Base-by-base conservation (phyloP, 2,888 invertebrate genomes). In the Pimpla rufipes region DNA sequence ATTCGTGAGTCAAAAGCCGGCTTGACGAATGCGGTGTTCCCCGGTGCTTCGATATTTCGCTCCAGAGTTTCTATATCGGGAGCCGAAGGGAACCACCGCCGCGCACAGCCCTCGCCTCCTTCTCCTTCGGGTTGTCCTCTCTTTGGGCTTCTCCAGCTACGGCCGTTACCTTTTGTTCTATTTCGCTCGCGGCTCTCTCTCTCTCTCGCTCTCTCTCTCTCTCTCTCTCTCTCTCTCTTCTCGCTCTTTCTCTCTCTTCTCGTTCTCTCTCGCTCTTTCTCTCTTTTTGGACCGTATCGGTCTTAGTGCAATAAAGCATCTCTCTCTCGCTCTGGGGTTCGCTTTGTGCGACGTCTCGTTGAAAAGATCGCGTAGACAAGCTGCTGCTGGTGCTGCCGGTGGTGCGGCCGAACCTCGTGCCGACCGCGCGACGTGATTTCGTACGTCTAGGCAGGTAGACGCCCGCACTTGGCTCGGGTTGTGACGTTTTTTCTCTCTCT, bases 61-160 rank as follows among this genome's bases (percentile, higher is more conserved):
- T n/a, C 35, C 21, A 45, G 55, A 42, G 62, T 11, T 75, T 80
- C 80, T 80, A 80, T 75, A 80, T 80, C 29, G 75, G 80, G 75
- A 80, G 55, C 75, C 18, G 70, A 29, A 42, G 45, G 59, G 59
- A 47, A 35, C 29, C 29, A 29, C 29, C 29, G 5, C 29, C 29
- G 29, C 3, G 29, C 5, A n/a, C 13, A 68, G 18, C 35, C 6
- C 42, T 55, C 45, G 35, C 59, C 47, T 47, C 23, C 50, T 42
- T 68, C 52, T 64, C 13, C n/a, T n/a, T n/a, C n/a, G n/a, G n/a
- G n/a, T n/a, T 47, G 40, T 40, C 37, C n/a, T 67, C 11, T 29
- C n/a, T 5, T 21, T 3, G n/a, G 11, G 23, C 29, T 42, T 64
- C 50, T 57, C 45, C 7, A 40, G 55, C 50, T 57, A 29, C 7